Percentiles rank a stretch among this genome's conserved stretches.
Conservation (phyloP, 2,113 vertebrate genomes). For the Reinhardtius hippoglossoides region DNA sequence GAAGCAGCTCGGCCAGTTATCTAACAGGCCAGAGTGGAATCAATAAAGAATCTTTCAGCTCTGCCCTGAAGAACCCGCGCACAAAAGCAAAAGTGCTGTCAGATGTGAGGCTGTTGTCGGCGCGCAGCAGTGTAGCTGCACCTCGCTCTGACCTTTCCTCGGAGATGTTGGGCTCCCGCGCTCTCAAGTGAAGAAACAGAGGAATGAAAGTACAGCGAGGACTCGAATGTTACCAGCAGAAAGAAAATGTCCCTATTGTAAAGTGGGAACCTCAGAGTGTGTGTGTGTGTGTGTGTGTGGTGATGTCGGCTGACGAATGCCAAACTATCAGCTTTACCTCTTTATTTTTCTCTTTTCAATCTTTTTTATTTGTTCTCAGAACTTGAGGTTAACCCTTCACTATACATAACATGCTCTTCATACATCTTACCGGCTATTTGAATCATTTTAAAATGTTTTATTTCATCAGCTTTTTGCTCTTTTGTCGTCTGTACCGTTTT, state of each 20-base stretch:
- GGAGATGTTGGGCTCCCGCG: background rate
- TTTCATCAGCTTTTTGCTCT: too few relatives aligned
- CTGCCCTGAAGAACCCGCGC: conserved; percentile 11
- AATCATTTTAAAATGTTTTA: too few relatives aligned
- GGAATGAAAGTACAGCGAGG: background rate
- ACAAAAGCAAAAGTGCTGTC: conserved; percentile 22
- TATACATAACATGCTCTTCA: too few relatives aligned
- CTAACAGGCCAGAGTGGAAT: conserved; percentile 27
- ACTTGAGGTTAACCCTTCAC: too few relatives aligned
- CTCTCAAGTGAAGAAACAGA: background rate
- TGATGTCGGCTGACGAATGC: too few relatives aligned
- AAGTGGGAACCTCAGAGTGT: background rate
- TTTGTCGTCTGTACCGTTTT: too few relatives aligned
- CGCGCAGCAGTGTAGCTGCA: conserved; percentile 3
- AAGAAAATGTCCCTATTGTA: background rate
- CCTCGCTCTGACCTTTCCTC: conserved; percentile 29
- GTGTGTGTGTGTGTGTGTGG: too few relatives aligned
- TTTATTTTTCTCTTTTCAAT: too few relatives aligned
- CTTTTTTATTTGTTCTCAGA: too few relatives aligned
- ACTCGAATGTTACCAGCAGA: background rate
- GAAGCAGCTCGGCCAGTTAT: background rate
- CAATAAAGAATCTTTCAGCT: conserved; percentile 40
- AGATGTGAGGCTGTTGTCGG: conserved; percentile 14
- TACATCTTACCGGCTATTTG: too few relatives aligned
- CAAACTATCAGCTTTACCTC: too few relatives aligned